phyloP scores from a whole-genome alignment of 2,888 invertebrate genomes.

The Plebejus melissa region DNA sequence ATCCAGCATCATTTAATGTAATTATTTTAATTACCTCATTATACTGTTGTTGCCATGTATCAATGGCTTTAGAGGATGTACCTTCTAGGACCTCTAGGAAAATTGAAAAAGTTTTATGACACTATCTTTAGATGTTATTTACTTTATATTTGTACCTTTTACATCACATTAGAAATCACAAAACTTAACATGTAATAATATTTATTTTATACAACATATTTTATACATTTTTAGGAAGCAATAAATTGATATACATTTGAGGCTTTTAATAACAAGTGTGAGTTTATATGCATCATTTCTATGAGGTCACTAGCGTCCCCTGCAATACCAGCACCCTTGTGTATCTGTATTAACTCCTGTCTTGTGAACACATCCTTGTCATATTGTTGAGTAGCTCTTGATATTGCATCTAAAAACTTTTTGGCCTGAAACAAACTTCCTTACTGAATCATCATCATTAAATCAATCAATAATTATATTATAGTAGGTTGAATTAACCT shows the following conservation, averaged over 20 bases:
- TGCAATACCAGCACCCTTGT: constrained; percentile 81
- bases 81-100: constrained; percentile 52
- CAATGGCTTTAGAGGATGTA: constrained; percentile 62
- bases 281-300: constrained; percentile 89
- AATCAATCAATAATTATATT: no score
- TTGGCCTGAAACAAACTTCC: constrained; percentile 77
- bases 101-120: constrained; percentile 16
- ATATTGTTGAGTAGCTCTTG: constrained; percentile 81
- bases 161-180: constrained; percentile 9
- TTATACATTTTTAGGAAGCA: constrained; percentile 46
- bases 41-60: constrained; percentile 70
- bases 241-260: constrained; percentile 83
- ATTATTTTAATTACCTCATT: constrained; percentile 53
- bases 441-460: no score
- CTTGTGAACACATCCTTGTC: constrained; percentile 86
- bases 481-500: no score
- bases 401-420: constrained; percentile 84
- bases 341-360: constrained; percentile 87
- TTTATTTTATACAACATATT: constrained; percentile 7
- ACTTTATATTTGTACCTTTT: background rate
- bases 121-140: background rate
- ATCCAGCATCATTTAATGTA: constrained; percentile 55
- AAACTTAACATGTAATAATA: constrained; percentile 15
- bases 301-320: constrained; percentile 85
- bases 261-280: constrained; percentile 90